phyloP scores from a whole-genome alignment of 2,113 vertebrate genomes.

The Oreochromis spilurus region DNA sequence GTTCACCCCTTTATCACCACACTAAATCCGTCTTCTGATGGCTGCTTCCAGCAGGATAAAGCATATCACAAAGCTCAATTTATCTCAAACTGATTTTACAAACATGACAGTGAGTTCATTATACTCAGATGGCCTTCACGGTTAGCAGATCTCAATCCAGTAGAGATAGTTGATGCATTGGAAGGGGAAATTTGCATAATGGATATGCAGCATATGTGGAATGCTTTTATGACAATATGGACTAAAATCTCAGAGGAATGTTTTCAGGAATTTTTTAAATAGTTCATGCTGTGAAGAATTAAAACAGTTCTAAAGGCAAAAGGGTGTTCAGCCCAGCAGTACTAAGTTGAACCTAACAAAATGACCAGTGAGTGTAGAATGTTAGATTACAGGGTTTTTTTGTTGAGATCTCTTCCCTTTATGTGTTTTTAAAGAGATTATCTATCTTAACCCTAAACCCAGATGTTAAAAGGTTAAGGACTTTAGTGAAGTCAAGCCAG shows the following conservation, averaged over 20 bases:
- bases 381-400: accelerated
- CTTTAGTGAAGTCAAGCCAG: not conserved
- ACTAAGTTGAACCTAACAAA: not conserved
- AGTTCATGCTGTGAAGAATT: not conserved
- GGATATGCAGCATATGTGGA: not conserved
- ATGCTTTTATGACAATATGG: not conserved
- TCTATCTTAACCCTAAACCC: not conserved
- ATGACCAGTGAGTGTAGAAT: not conserved
- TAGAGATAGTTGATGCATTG: not conserved
- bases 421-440: not conserved
- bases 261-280: not conserved
- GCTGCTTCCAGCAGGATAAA: not conserved
- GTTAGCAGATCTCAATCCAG: not conserved
- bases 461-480: not conserved
- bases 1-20: not conserved
- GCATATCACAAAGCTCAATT: not conserved
- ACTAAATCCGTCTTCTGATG: not conserved
- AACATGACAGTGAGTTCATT: not conserved
- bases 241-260: not conserved
- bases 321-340: not conserved
- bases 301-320: not conserved
- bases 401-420: not conserved
- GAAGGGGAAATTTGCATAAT: not conserved
- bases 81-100: not conserved
- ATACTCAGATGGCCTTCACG: not conserved